Base-by-base conservation (phyloP, 2,888 invertebrate species). In the Aphodius granarius region DNA sequence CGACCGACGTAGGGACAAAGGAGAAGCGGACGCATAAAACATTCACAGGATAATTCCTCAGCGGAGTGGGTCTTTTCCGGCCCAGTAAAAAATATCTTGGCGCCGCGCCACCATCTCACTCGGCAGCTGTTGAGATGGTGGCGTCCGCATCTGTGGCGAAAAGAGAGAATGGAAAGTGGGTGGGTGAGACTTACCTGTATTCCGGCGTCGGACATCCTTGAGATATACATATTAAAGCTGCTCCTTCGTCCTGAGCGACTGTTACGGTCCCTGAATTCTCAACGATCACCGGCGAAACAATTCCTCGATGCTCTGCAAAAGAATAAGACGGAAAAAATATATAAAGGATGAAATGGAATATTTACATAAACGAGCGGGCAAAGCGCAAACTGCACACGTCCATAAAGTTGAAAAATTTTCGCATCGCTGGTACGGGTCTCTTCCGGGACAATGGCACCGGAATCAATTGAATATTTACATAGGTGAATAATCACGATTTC, bases 191-290 rank as follows among this genome's bases (percentile, higher is more conserved):
- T 88, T 89, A 94, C 94, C 93, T 91, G 88, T 94, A 91, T 87
- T 92, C 92, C n/a, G 94, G 94, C 65, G 93, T 89, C 75, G 94
- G 94, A 87, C 93, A 94, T 75, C 93, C 94, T 85, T 92, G 93
- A n/a, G 94, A 93, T 66, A 94, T 91, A 87, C 95, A 95, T 78
- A 94, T 89, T 79, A 95, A 87, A 74, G 94, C 93, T 5, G 93
- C 93, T 73, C 92, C 92, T 85, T 93, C 93, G 80, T 94, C 94
- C 85, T 93, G 92, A 72, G 92, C 91, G 71, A 93, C 93, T 81
- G 92, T 91, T 23, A 94, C 91, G 79, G 91, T 90, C 73, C 91
- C 91, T 70, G 92, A 92, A 86, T 93, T 92, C 83, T 93, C 93
- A 80, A 94, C 90, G 81, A 94, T 92, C 80, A 91, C 90, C 23